Conservation (phyloP, 2,888 invertebrate genomes). For the Drosophila basisetae region DNA sequence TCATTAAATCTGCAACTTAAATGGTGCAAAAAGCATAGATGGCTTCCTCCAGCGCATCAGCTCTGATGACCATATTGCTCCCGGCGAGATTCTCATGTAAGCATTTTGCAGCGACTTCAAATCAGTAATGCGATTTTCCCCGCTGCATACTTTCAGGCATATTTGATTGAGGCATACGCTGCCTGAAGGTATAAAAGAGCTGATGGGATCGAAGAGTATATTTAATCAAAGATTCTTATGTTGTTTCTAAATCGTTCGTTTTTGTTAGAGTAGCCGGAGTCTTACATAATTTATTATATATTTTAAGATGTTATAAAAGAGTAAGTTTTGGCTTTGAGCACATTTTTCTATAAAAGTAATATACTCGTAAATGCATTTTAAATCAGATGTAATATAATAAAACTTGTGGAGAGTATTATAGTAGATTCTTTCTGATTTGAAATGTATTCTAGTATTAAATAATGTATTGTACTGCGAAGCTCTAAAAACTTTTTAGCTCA, state of each 20-base stretch:
- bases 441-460: neutral
- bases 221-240: neutral
- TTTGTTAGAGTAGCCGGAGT: neutral
- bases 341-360: neutral
- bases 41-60: constrained; percentile 40
- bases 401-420: neutral
- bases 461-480: neutral
- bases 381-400: neutral
- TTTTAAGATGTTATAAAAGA: neutral
- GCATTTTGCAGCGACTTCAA: constrained; percentile 42
- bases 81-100: constrained; percentile 18
- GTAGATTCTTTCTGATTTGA: neutral
- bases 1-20: constrained; percentile 65
- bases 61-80: constrained; percentile 19
- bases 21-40: constrained; percentile 36
- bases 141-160: constrained; percentile 15
- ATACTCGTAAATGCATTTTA: neutral
- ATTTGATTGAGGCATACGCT: neutral
- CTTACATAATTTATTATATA: neutral
- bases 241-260: neutral
- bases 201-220: neutral
- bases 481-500: constrained; percentile 41
- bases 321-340: neutral
- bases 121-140: constrained; percentile 27
- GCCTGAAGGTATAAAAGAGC: neutral